Evolutionary conservation across 2,113 vertebrate species (phyloP).

Genomic region (Neoarius graeffei): DNA sequence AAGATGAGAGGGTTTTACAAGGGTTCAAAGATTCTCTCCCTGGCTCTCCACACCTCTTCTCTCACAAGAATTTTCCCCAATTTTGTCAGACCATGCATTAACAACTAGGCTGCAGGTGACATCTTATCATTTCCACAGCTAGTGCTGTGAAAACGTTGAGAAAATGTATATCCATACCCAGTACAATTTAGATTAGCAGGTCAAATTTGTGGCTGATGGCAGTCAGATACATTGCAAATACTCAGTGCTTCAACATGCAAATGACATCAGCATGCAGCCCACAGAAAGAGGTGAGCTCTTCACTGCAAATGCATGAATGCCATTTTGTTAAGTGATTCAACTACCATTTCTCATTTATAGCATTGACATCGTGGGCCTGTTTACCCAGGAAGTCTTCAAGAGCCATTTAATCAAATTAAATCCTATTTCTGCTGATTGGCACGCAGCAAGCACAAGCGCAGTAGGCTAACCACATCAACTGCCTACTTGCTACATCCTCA

Average conservation of each 20-base stretch:
- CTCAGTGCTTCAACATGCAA: background rate
- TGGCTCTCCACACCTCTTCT: background rate
- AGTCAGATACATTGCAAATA: background rate
- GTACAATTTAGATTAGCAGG: background rate
- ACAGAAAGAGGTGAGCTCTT: background rate
- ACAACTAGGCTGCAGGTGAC: background rate
- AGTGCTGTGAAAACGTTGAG: background rate
- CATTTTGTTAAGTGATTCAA: slow-evolving; percentile 8
- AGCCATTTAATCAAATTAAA: slow-evolving; percentile 9
- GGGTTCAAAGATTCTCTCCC: slow-evolving; percentile 33
- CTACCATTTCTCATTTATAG: background rate
- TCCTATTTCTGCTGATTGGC: slow-evolving; percentile 18
- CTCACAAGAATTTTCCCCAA: background rate
- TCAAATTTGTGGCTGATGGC: background rate
- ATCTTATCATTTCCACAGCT: background rate
- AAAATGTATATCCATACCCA: no score
- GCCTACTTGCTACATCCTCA: slow-evolving; percentile 5
- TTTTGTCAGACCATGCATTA: background rate
- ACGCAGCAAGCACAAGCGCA: background rate
- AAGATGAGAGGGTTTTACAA: slow-evolving; percentile 38
- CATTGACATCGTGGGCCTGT: slow-evolving; percentile 1
- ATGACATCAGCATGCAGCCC: slow-evolving; percentile 12
- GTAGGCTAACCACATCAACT: background rate
- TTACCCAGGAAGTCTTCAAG: slow-evolving; percentile 26
- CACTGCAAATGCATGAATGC: background rate